Evolutionary conservation across 2,888 invertebrate genomes (phyloP).

Genomic region (Polia nebulosa): DNA sequence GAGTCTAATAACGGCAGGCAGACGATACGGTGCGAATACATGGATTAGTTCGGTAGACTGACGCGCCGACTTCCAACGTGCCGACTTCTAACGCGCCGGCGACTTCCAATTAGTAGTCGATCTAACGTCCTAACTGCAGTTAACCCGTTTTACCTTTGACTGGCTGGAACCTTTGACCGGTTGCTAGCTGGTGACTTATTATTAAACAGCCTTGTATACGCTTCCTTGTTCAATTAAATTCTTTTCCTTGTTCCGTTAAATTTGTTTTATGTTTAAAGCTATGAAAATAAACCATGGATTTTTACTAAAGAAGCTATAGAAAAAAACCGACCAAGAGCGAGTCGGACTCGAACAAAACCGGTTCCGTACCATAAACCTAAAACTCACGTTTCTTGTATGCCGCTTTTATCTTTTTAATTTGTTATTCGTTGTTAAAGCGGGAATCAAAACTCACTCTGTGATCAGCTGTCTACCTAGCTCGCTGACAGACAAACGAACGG

Average conservation of each 20-base stretch:
- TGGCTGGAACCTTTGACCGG: slow-evolving; percentile 35
- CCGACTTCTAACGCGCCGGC: slow-evolving; percentile 15
- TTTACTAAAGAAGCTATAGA: background rate
- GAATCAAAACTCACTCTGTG: too few relatives aligned
- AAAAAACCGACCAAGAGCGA: too few relatives aligned
- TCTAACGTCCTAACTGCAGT: slow-evolving; percentile 45
- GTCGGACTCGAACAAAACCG: too few relatives aligned
- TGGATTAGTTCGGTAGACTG: slow-evolving; percentile 50
- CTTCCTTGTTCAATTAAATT: background rate
- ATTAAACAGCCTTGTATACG: background rate
- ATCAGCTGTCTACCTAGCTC: too few relatives aligned
- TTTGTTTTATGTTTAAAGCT: background rate
- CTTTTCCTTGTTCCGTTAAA: background rate
- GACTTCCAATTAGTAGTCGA: slow-evolving; percentile 55
- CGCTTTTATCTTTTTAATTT: too few relatives aligned
- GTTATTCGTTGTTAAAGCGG: too few relatives aligned
- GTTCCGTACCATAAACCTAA: too few relatives aligned
- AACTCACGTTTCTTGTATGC: too few relatives aligned
- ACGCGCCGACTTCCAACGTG: background rate
- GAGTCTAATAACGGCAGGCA: slow-evolving; percentile 25
- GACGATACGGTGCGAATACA: slow-evolving; percentile 35
- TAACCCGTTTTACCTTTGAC: slow-evolving; percentile 50
- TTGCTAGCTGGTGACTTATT: slow-evolving; percentile 19
- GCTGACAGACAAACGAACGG: too few relatives aligned
- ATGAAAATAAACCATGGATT: background rate